These are phyloP conservation scores for Labroides dimidiatus DNA, from an alignment of 2,797 vertebrate species.

Conservation along the genomic window DNA sequence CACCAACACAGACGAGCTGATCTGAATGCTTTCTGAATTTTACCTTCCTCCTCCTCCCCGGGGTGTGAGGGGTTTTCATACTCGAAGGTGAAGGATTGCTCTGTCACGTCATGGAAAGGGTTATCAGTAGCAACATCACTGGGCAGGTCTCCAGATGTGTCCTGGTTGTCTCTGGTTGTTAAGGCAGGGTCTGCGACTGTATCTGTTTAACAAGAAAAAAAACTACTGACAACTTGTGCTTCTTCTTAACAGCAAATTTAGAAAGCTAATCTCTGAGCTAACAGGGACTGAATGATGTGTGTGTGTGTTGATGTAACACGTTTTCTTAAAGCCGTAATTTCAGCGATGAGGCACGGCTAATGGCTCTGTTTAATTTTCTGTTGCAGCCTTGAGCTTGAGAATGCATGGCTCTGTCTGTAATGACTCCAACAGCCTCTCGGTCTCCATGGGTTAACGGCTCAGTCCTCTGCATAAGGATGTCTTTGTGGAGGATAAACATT, in stretches of 20 bases:
- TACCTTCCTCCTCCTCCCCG: constrained; percentile 85
- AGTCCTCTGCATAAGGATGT: constrained; percentile 63
- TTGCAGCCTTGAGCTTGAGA: constrained; percentile 11
- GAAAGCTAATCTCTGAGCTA: background rate
- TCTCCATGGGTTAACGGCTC: constrained; percentile 47
- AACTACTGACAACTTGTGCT: background rate
- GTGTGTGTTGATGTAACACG: background rate
- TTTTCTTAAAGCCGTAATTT: constrained; percentile 32
- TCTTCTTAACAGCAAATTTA: no score
- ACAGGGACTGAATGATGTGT: background rate
- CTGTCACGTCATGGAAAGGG: constrained; percentile 66
- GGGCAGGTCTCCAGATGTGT: constrained; percentile 89
- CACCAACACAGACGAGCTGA: background rate
- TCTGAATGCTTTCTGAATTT: background rate
- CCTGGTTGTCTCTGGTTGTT: constrained; percentile 88
- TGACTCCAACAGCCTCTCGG: constrained; percentile 64
- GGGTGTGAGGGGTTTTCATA: constrained; percentile 82
- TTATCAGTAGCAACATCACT: constrained; percentile 83
- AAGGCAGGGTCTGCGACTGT: constrained; percentile 80
- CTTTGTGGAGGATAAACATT: constrained; percentile 77
- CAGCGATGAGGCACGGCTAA: constrained; percentile 30
- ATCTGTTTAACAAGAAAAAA: constrained; percentile 66
- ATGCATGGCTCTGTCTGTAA: constrained; percentile 54
- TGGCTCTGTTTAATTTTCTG: constrained; percentile 32
- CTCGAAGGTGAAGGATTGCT: constrained; percentile 73